phyloP scores from a whole-genome alignment of 1,140 invertebrate species.

The Drosophila arizonae region DNA sequence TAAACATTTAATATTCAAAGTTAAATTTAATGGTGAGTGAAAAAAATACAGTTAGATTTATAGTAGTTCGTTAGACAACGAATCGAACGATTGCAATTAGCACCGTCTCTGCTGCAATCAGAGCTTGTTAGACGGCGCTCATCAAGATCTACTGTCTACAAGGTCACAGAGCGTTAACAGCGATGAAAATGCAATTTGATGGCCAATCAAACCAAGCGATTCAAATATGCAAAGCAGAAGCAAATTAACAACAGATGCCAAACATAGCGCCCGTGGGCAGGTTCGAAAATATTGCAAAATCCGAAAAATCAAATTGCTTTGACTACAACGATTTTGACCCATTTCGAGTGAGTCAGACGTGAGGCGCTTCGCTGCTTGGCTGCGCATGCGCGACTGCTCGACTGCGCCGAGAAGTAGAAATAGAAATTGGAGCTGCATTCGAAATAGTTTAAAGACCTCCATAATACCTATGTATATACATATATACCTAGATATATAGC shows the following conservation, averaged over 20 bases:
- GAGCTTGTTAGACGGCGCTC: not conserved
- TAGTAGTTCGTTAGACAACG: too few species aligned
- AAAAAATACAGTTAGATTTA: too few species aligned
- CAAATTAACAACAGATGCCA: slow-evolving; percentile 13
- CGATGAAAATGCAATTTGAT: slow-evolving; percentile 67
- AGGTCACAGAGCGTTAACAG: slow-evolving; percentile 46
- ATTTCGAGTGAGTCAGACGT: slow-evolving; percentile 55
- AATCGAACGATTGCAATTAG: not conserved
- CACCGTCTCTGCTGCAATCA: not conserved
- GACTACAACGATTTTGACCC: slow-evolving; percentile 50
- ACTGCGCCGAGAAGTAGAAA: slow-evolving; percentile 16
- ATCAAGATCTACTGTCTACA: slow-evolving; percentile 23
- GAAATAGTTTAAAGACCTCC: slow-evolving; percentile 55
- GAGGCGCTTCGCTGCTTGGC: slow-evolving; percentile 37
- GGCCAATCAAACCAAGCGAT: slow-evolving; percentile 51
- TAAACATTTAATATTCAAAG: too few species aligned
- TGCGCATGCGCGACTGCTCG: slow-evolving; percentile 62
- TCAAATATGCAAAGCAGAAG: slow-evolving; percentile 1
- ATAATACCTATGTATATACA: slow-evolving; percentile 11
- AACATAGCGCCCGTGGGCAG: slow-evolving; percentile 20
- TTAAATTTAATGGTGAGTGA: not conserved
- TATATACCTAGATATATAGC: slow-evolving; percentile 10
- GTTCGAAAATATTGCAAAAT: slow-evolving; percentile 36
- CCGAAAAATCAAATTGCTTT: slow-evolving; percentile 27
- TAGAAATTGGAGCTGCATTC: slow-evolving; percentile 48